Percentiles rank a stretch among this genome's conserved stretches.
These are phyloP conservation scores for Eulithis testata DNA, from an alignment of 2,888 invertebrate species.

Conservation along the genomic window DNA sequence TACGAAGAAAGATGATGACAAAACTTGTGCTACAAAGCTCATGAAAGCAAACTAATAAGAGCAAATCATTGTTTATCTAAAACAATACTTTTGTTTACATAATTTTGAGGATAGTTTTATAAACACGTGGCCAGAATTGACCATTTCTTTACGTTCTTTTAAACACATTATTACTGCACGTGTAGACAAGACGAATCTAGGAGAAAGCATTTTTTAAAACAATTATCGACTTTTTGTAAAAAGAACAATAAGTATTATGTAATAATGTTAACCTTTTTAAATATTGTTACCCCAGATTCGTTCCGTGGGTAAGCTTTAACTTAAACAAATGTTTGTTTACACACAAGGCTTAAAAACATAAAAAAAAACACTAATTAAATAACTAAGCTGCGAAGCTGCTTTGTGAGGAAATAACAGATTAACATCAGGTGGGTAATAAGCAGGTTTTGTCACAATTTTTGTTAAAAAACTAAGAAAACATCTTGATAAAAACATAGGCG, in stretches of 20 bases:
- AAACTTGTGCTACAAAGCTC: neutral
- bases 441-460: too few relatives aligned
- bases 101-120: conserved; percentile 32
- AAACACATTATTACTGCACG: conserved; percentile 21
- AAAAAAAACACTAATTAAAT: too few relatives aligned
- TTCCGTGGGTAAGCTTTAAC: conserved; percentile 19
- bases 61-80: conserved; percentile 15
- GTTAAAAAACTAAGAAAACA: too few relatives aligned
- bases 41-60: conserved; percentile 8
- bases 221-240: conserved; percentile 30
- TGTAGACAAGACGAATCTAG: conserved; percentile 12
- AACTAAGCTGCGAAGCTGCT: too few relatives aligned
- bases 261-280: conserved; percentile 22
- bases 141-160: neutral
- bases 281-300: conserved; percentile 25
- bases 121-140: conserved; percentile 32
- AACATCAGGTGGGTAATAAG: too few relatives aligned
- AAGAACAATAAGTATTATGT: conserved; percentile 18
- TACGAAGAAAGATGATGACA: neutral
- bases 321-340: conserved; percentile 30
- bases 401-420: too few relatives aligned
- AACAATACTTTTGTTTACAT: conserved; percentile 13
- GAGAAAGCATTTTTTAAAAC: conserved; percentile 24
- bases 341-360: neutral
- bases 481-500: too few relatives aligned